Base-by-base conservation (phyloP, 2,113 vertebrate genomes). In the Pholis gunnellus region DNA sequence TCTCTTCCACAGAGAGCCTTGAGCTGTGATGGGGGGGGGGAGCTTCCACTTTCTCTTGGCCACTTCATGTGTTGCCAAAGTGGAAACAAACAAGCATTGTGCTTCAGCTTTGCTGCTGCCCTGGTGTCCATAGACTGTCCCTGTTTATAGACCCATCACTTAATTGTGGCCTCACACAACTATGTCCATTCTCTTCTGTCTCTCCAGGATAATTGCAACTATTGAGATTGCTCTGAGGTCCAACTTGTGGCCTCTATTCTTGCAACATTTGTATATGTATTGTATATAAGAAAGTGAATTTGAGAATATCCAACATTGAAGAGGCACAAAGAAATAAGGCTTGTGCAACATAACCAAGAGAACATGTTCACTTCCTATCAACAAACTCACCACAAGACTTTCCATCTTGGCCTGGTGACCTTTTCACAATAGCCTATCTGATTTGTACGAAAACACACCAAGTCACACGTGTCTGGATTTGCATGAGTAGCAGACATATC, bases 81-180 rank as follows among this genome's bases (percentile, higher is more conserved):
- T 67, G 85, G 66, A 84, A 91, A 95, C 94, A 95, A 93, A 91
- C 76, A 84, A 36, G 70, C 86, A 83, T 92, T 94, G 93, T 94
- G 75, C 79, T 82, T 1, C 52, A 31, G 82, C 72, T 75, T 48
- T 54, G 67, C 82, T 50, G 36, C 78, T 65, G 83, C 85, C 50
- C 84, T 86, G 85, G 79, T 71, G 85, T 80, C 87, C 29, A 83
- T 81, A 68, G 80, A 89, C 91, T 86, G 66, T 59, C 75, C 59
- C 67, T 85, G 84, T 92, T 93, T 91, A 94, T 92, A 74, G 85
- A 92, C 83, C 79, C 86, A 61, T 78, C 86, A 87, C 81, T 83
- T 90, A 88, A 93, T 94, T 92, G 92, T 89, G 84, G 81, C 81
- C 83, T 81, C 83, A 79, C 76, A 87, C 81, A 87, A 72, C 63